Evolutionary conservation across 2,888 invertebrate genomes (phyloP).

Genomic region (Callimorpha dominula): DNA sequence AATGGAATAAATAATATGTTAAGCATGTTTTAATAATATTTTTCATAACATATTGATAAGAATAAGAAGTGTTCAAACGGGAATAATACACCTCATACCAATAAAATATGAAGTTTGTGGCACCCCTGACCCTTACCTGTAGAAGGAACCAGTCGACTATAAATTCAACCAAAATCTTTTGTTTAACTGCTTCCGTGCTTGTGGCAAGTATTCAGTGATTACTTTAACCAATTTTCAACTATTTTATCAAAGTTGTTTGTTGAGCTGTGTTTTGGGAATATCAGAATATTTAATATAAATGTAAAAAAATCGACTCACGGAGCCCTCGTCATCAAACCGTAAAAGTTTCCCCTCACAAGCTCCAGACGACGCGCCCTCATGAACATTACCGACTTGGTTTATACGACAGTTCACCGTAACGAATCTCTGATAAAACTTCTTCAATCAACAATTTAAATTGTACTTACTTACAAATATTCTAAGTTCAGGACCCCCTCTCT

Average conservation of each 20-base stretch:
- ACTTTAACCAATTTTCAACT: not conserved
- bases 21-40: too few species aligned
- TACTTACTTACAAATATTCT: slow-evolving; percentile 17
- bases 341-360: slow-evolving; percentile 1
- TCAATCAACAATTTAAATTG: too few species aligned
- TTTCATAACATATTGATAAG: too few species aligned
- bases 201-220: too few species aligned
- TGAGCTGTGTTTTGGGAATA: not conserved
- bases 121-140: too few species aligned
- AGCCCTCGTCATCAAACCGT: not conserved
- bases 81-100: too few species aligned
- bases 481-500: not conserved
- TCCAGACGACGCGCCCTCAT: not conserved
- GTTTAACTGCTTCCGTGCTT: too few species aligned
- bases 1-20: too few species aligned
- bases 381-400: not conserved
- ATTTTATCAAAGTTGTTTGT: not conserved
- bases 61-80: too few species aligned
- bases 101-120: too few species aligned
- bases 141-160: too few species aligned
- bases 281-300: slow-evolving; percentile 2
- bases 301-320: not conserved
- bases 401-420: not conserved
- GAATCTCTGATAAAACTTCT: not conserved
- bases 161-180: too few species aligned